phyloP scores from a whole-genome alignment of 2,888 invertebrate genomes.

The Philhelius pedissequus region DNA sequence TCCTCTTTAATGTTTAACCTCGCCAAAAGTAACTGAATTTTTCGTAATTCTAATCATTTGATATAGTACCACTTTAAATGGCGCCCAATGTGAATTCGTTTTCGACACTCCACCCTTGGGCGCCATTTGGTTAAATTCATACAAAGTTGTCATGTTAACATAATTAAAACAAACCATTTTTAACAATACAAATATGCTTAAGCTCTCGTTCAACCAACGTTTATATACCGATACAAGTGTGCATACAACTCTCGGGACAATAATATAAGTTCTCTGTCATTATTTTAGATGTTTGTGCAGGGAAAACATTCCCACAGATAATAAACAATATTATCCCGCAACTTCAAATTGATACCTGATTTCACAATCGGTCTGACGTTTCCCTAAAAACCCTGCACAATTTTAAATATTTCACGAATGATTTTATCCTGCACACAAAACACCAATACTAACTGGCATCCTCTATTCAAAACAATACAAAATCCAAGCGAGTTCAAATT shows the following conservation, averaged over 20 bases:
- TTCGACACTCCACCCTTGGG: too few species aligned
- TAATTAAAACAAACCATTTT: neutral
- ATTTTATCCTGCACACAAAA: neutral
- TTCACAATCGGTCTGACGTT: neutral
- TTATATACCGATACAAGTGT: neutral
- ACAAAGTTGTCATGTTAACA: neutral
- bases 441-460: neutral
- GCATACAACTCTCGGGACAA: neutral
- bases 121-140: neutral
- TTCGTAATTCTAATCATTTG: too few species aligned
- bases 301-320: neutral
- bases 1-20: too few species aligned
- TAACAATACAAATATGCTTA: neutral
- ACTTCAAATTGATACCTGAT: neutral
- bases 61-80: neutral
- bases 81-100: neutral
- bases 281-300: neutral
- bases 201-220: neutral
- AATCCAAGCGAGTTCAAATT: conserved; percentile 20
- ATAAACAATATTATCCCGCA: neutral
- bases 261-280: neutral
- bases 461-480: conserved; percentile 26
- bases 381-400: neutral
- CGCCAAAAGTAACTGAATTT: too few species aligned
- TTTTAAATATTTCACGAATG: conserved; percentile 10